phyloP scores from a whole-genome alignment of 2,113 vertebrate genomes.

The Oryzias javanicus region DNA sequence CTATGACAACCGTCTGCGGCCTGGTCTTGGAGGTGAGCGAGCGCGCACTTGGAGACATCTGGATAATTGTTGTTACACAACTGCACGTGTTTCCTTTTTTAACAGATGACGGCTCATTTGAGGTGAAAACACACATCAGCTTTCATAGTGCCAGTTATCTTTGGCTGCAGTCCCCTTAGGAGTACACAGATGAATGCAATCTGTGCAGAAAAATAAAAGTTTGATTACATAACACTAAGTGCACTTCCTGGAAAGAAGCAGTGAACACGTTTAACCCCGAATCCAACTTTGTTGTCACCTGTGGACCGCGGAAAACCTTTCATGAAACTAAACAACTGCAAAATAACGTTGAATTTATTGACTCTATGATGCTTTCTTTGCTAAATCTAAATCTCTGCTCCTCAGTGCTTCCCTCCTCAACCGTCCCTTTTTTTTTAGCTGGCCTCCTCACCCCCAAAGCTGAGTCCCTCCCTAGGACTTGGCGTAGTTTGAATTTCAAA shows the following conservation, averaged over 20 bases:
- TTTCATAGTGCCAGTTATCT: slow-evolving; percentile 44
- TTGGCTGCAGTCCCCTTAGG: slow-evolving; percentile 40
- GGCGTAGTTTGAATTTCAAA: slow-evolving; percentile 63
- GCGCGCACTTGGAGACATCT: neutral
- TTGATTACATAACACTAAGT: slow-evolving; percentile 40
- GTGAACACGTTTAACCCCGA: slow-evolving; percentile 20
- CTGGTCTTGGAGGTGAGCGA: slow-evolving; percentile 92
- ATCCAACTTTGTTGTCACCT: neutral
- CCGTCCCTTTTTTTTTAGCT: slow-evolving; percentile 48
- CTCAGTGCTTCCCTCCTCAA: neutral
- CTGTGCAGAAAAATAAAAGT: slow-evolving; percentile 10
- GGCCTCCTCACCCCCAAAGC: slow-evolving; percentile 54
- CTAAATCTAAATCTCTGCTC: slow-evolving; percentile 2
- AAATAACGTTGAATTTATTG: too few relatives aligned
- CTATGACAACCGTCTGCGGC: slow-evolving; percentile 97
- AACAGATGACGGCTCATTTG: slow-evolving; percentile 34
- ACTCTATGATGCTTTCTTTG: too few relatives aligned
- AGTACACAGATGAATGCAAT: slow-evolving; percentile 40
- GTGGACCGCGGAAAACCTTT: neutral
- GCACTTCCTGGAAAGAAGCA: slow-evolving; percentile 43
- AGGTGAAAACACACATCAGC: slow-evolving; percentile 42
- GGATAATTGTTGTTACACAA: slow-evolving; percentile 17
- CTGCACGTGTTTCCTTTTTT: slow-evolving; percentile 6
- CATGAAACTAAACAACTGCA: neutral
- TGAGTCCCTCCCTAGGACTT: slow-evolving; percentile 62